A percentile compares a stretch with the other conserved stretches of the same genome.
Conservation (phyloP, 2,113 vertebrate species). For the Rhinogobius similis region DNA sequence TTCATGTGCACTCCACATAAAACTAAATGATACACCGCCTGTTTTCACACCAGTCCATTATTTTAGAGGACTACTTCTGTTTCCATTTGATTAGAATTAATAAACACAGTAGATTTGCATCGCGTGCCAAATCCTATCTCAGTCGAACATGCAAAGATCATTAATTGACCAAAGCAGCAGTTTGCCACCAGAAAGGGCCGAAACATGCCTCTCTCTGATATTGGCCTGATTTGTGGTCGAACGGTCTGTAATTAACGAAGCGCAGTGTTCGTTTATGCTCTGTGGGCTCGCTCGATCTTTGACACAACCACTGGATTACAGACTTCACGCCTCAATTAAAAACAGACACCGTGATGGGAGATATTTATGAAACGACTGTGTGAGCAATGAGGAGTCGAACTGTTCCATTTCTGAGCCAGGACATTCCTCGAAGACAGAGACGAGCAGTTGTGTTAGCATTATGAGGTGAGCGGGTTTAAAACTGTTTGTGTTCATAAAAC, state of each 20-base stretch:
- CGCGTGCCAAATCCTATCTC: slow-evolving; percentile 11
- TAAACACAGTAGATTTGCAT: not conserved
- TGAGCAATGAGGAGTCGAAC: not conserved
- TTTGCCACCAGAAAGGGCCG: slow-evolving; percentile 24
- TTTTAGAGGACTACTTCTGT: not conserved
- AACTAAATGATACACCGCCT: not conserved
- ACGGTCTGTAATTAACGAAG: slow-evolving; percentile 29
- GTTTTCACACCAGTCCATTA: not conserved
- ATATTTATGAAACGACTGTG: not conserved
- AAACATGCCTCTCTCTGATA: slow-evolving; percentile 10
- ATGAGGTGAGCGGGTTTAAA: not conserved
- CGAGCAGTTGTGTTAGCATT: not conserved
- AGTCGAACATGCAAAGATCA: slow-evolving; percentile 1
- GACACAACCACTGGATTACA: slow-evolving; percentile 28
- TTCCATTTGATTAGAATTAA: not conserved
- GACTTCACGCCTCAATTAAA: slow-evolving; percentile 22
- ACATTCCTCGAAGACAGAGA: not conserved
- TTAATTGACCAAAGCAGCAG: slow-evolving; percentile 27
- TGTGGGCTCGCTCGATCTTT: slow-evolving; percentile 18
- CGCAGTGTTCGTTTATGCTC: slow-evolving; percentile 8
- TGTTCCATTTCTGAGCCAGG: too few species aligned
- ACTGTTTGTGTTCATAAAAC: not conserved
- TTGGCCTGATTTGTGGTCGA: slow-evolving; percentile 19
- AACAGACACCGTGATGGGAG: slow-evolving; percentile 10
- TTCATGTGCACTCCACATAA: not conserved